phyloP scores from a whole-genome alignment of 1,140 invertebrate genomes.

The Drosophila santomea region DNA sequence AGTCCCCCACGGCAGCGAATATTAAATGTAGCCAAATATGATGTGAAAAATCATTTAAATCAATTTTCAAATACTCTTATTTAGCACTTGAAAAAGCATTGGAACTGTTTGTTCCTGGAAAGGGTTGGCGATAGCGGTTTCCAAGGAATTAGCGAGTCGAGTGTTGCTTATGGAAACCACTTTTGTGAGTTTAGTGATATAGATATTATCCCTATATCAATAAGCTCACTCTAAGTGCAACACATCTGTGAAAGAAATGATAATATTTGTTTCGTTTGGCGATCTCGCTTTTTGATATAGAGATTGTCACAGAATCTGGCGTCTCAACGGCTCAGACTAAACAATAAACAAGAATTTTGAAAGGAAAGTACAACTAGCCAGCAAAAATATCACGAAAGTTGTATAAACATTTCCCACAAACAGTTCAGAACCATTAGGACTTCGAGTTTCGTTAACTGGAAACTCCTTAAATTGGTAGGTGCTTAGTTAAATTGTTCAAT shows the following conservation, averaged over 20 bases:
- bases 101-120: not conserved
- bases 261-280: not conserved
- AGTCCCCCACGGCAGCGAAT: no score
- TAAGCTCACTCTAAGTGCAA: no score
- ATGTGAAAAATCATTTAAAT: not conserved
- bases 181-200: conserved; percentile 6
- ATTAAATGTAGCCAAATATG: not conserved
- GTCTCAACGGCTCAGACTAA: not conserved
- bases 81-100: no score
- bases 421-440: not conserved
- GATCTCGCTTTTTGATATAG: not conserved
- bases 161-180: conserved; percentile 2
- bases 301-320: not conserved
- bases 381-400: no score
- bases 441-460: not conserved
- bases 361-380: not conserved
- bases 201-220: no score
- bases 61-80: no score
- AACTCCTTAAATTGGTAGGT: not conserved
- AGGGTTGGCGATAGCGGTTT: conserved; percentile 15
- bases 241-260: not conserved
- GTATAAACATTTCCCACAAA: no score
- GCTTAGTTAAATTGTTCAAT: not conserved
- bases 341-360: not conserved
- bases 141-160: conserved; percentile 1